Conservation (phyloP, 1,140 invertebrate genomes). For the Pseudomyrmex dendroicus region DNA sequence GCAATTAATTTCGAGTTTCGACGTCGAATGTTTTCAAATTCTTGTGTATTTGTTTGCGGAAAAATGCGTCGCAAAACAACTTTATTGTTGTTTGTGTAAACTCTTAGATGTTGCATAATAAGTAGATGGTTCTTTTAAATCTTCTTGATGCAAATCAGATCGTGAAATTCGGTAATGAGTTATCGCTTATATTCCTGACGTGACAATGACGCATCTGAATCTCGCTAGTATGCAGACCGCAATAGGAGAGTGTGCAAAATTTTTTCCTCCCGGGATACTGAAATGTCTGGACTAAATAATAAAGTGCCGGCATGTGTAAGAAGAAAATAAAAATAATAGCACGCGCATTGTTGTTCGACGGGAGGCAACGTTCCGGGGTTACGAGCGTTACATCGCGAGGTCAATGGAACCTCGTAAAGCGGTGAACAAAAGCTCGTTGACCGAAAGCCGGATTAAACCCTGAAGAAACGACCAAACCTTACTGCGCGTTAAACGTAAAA, state of each 20-base stretch:
- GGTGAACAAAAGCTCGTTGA: slow-evolving; percentile 42
- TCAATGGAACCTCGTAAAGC: slow-evolving; percentile 30
- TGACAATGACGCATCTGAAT: slow-evolving; percentile 50
- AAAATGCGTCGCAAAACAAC: not conserved
- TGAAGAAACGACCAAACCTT: not conserved
- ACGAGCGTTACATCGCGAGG: not conserved
- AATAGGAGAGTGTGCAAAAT: slow-evolving; percentile 2
- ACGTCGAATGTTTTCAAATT: not conserved
- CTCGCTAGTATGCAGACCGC: not conserved
- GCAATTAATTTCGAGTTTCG: not conserved
- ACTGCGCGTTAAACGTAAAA: slow-evolving; percentile 16
- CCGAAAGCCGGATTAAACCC: slow-evolving; percentile 24
- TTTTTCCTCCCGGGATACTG: slow-evolving; percentile 21
- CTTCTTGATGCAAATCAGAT: not conserved
- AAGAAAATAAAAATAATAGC: slow-evolving; percentile 42
- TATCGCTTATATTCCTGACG: not conserved
- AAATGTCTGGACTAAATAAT: slow-evolving; percentile 45
- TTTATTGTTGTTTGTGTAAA: not conserved
- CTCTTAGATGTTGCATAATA: not conserved
- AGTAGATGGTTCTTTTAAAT: not conserved
- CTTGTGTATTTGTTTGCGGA: not conserved
- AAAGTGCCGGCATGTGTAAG: slow-evolving; percentile 1
- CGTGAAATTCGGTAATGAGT: not conserved
- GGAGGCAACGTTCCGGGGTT: not conserved
- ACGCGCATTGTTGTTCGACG: slow-evolving; percentile 13